Evolutionary conservation across 92 coral and sea anemone genomes (phyloP), one percentile per base, ranked within the genome.

Genomic region (Phenganax subtilis): DNA sequence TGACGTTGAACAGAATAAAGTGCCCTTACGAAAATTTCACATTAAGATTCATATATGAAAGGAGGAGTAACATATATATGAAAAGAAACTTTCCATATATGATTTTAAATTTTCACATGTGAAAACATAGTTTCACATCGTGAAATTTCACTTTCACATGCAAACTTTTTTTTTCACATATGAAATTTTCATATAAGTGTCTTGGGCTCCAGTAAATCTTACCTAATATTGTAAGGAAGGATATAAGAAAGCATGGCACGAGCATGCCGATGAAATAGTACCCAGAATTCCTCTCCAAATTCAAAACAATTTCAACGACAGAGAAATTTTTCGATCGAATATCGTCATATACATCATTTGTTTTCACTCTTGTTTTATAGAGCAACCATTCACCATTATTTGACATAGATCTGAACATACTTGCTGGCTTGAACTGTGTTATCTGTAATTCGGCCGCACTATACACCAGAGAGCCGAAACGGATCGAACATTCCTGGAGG

Each of bases 171-270:
- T 20, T 20, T 20, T 20, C 25, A 20, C 25, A 20, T 20, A 20
- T 20, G 25, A 20, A 20, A 20, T 20, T 20, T 20, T 20, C 25
- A 20, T 20, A 20, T 20, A 37, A 37, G 47, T 37, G 47, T 5
- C 47, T 5, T 37, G 47, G 47, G 47, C 47, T 61, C 25, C 25
- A 61, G 8, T 12, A 17, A 61, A 12, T 15, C 61, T 10, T 63
- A 79, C 83, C 99, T n/a, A 96, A 86, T 51, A 96, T 92, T 2
- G 93, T 96, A 88, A 96, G 89, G 11, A 96, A 92, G 0, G 99
- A 92, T 5, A 92, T 96, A 72, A 96, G 77, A 51, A 93, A 92
- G 81, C 99, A 96, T 1, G 99, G 99, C 6, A 92, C 82, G 6
- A 96, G 91, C 66, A 92, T 75, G 20, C 89, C 91, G 67, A 92